Conservation (phyloP, 2,797 vertebrate species). For the Helarctos malayanus region DNA sequence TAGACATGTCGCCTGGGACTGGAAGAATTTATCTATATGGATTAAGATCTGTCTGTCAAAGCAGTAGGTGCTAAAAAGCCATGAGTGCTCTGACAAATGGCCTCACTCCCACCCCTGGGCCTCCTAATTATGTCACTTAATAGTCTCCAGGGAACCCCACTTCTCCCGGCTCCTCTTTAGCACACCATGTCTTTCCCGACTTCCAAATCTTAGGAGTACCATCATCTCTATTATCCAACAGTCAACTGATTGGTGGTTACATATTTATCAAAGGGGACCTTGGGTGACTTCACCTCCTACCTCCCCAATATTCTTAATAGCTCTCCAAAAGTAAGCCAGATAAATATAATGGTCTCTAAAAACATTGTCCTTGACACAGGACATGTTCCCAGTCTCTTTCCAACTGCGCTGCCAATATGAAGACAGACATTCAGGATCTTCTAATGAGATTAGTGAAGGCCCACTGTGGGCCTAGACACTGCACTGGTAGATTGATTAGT, state of each 20-base stretch:
- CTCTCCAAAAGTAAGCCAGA: not conserved
- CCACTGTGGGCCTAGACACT: not conserved
- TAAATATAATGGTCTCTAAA: not conserved
- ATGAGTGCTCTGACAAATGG: slow-evolving; percentile 63
- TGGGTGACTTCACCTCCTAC: not conserved
- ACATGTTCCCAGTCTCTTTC: not conserved
- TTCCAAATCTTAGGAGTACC: slow-evolving; percentile 5
- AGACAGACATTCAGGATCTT: not conserved
- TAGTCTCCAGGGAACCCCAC: slow-evolving; percentile 29
- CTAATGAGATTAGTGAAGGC: not conserved
- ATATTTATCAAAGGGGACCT: not conserved
- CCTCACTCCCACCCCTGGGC: not conserved
- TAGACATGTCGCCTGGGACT: slow-evolving; percentile 37
- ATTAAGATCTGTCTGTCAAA: slow-evolving; percentile 73
- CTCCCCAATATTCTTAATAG: not conserved
- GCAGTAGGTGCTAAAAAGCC: slow-evolving; percentile 61
- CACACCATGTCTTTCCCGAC: not conserved
- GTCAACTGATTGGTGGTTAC: not conserved
- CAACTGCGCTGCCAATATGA: not conserved
- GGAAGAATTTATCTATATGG: slow-evolving; percentile 72
- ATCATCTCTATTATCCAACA: not conserved
- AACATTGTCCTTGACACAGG: not conserved
- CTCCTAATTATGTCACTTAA: slow-evolving; percentile 48
- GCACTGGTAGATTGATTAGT: not conserved
- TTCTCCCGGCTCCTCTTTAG: not conserved